These are phyloP conservation scores for Gadopsis bispinosus DNA, from an alignment of 2,797 vertebrate species.

Conservation along the genomic window DNA sequence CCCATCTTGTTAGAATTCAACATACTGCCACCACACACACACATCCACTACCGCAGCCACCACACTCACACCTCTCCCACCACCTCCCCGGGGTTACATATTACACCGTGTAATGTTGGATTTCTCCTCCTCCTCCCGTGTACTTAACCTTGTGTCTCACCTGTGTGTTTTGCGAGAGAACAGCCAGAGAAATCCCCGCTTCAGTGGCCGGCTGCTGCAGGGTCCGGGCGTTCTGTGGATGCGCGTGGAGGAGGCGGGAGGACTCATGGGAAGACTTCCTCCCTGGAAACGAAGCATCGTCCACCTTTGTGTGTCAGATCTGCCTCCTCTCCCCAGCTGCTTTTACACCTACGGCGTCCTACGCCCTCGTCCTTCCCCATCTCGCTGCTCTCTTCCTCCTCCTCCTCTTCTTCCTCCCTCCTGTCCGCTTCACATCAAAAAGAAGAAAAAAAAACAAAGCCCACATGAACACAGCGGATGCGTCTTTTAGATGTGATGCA, in stretches of 20 bases:
- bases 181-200: slow-evolving; percentile 54
- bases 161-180: slow-evolving; percentile 59
- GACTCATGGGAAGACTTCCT: slow-evolving; percentile 61
- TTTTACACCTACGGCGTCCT: slow-evolving; percentile 75
- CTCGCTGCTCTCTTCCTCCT: slow-evolving; percentile 51
- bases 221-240: slow-evolving; percentile 38
- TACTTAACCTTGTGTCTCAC: slow-evolving; percentile 72
- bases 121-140: slow-evolving; percentile 55
- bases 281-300: slow-evolving; percentile 67
- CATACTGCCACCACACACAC: slow-evolving; percentile 7
- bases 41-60: background rate
- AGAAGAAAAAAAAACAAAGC: slow-evolving; percentile 7
- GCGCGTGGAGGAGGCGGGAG: slow-evolving; percentile 54
- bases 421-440: slow-evolving; percentile 58
- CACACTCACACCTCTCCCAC: slow-evolving; percentile 7
- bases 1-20: slow-evolving; percentile 12
- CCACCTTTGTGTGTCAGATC: slow-evolving; percentile 75
- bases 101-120: slow-evolving; percentile 39
- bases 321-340: slow-evolving; percentile 73
- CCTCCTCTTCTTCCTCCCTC: slow-evolving; percentile 42
- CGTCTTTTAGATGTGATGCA: slow-evolving; percentile 56
- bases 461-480: slow-evolving; percentile 20
- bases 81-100: slow-evolving; percentile 47
- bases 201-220: slow-evolving; percentile 46
- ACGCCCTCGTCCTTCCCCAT: slow-evolving; percentile 58